These are phyloP conservation scores for Marmota flaviventris DNA, from an alignment of 2,113 vertebrate species.

Conservation along the genomic window DNA sequence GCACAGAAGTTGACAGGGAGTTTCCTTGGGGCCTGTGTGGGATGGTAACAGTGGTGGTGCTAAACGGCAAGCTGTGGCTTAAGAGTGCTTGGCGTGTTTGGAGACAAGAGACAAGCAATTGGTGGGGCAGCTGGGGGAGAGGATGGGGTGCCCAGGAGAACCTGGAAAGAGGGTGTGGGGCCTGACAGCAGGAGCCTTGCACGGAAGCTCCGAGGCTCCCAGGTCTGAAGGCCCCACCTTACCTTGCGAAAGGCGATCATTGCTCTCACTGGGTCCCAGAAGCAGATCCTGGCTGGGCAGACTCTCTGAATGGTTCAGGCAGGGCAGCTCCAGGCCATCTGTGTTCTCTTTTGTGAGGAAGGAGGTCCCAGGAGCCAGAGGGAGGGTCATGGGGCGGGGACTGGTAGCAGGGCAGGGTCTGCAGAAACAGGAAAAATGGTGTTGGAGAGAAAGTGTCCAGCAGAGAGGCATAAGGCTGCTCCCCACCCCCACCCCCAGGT, in stretches of 20 bases:
- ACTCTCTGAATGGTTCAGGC: slow-evolving; percentile 89
- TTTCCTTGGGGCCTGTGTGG: not conserved
- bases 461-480: not conserved
- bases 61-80: not conserved
- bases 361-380: slow-evolving; percentile 69
- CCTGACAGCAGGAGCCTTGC: not conserved
- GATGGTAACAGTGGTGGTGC: not conserved
- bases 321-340: slow-evolving; percentile 88
- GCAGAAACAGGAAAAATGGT: slow-evolving; percentile 41
- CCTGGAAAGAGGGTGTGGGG: not conserved
- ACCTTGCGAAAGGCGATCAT: slow-evolving; percentile 94
- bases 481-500: not conserved
- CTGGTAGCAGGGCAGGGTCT: slow-evolving; percentile 78
- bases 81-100: not conserved
- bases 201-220: fast-evolving
- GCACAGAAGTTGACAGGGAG: not conserved
- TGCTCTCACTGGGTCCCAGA: slow-evolving; percentile 88
- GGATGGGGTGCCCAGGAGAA: not conserved
- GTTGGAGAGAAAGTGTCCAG: not conserved
- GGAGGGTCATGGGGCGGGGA: slow-evolving; percentile 77
- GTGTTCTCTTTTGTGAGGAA: slow-evolving; percentile 88
- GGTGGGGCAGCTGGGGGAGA: not conserved
- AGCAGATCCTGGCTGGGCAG: slow-evolving; percentile 86
- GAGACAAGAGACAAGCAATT: not conserved
- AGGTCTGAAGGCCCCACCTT: slow-evolving; percentile 20